These are phyloP conservation scores for Margarornis squamiger DNA, from an alignment of 2,797 vertebrate species.

Conservation along the genomic window DNA sequence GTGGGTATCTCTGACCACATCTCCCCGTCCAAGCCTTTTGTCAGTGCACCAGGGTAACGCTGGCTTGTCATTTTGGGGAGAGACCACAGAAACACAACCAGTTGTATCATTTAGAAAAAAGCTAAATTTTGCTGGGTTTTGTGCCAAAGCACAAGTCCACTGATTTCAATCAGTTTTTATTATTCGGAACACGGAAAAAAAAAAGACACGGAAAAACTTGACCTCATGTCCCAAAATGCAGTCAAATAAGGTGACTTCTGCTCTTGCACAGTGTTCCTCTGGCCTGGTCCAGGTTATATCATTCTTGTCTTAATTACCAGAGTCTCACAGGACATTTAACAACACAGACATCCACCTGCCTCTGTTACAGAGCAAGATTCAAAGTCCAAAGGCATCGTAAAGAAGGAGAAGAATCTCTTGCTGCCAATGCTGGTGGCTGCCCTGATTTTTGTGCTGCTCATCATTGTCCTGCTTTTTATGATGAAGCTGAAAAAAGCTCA, in stretches of 20 bases:
- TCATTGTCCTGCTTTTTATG: slow-evolving; percentile 85
- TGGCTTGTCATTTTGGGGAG: neutral
- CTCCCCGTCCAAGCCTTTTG: neutral
- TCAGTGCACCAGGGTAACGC: neutral
- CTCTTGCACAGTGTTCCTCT: neutral
- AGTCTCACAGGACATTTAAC: neutral
- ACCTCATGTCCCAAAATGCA: neutral
- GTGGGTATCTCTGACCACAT: neutral
- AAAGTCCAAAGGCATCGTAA: neutral
- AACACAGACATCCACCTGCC: neutral
- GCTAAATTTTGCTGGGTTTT: neutral
- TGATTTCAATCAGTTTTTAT: neutral
- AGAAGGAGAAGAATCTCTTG: slow-evolving; percentile 62
- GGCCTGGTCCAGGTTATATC: neutral
- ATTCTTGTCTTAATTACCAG: neutral
- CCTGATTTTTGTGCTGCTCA: slow-evolving; percentile 80
- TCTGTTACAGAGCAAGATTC: slow-evolving; percentile 13
- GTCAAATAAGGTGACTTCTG: neutral
- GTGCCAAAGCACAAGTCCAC: neutral
- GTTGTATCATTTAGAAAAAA: neutral
- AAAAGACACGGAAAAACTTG: neutral
- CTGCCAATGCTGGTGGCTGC: slow-evolving; percentile 84
- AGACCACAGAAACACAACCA: neutral
- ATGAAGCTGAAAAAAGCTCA: slow-evolving; percentile 87
- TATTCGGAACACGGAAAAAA: too few species aligned